Conservation (phyloP, 2,797 vertebrate species). For the Percopsis omiscomaycus region DNA sequence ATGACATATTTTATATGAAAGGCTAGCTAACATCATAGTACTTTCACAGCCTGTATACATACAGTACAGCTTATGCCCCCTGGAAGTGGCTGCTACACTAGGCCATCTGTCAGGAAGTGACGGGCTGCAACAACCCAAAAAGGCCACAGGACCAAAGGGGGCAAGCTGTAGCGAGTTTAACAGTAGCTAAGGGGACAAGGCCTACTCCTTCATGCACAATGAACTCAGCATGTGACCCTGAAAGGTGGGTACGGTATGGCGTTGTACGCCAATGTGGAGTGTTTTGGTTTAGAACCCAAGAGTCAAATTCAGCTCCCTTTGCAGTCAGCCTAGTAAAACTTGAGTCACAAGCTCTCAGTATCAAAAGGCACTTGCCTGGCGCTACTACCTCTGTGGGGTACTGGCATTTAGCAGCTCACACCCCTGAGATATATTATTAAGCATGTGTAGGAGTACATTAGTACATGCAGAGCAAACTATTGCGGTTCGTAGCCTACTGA, state of each 20-base stretch:
- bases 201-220: slow-evolving; percentile 10
- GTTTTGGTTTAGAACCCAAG: neutral
- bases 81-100: slow-evolving; percentile 41
- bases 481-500: neutral
- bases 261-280: neutral
- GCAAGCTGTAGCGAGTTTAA: slow-evolving; percentile 38
- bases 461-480: neutral
- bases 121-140: slow-evolving; percentile 38
- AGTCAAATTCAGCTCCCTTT: too few relatives aligned
- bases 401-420: slow-evolving; percentile 14
- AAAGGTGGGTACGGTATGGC: neutral
- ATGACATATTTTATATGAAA: slow-evolving; percentile 25
- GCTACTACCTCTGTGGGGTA: slow-evolving; percentile 2
- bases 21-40: slow-evolving; percentile 5
- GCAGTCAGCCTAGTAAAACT: neutral
- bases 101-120: slow-evolving; percentile 73
- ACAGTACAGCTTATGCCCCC: slow-evolving; percentile 7
- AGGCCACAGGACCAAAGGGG: slow-evolving; percentile 49
- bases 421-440: slow-evolving; percentile 10
- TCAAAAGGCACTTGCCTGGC: neutral
- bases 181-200: slow-evolving; percentile 25
- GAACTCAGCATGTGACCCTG: neutral
- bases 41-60: slow-evolving; percentile 10
- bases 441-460: slow-evolving; percentile 3
- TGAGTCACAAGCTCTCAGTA: slow-evolving; percentile 1